Evolutionary conservation across 2,888 invertebrate species (phyloP), one percentile per base, ranked within the genome.

Genomic region (Oscheius myriophilus): DNA sequence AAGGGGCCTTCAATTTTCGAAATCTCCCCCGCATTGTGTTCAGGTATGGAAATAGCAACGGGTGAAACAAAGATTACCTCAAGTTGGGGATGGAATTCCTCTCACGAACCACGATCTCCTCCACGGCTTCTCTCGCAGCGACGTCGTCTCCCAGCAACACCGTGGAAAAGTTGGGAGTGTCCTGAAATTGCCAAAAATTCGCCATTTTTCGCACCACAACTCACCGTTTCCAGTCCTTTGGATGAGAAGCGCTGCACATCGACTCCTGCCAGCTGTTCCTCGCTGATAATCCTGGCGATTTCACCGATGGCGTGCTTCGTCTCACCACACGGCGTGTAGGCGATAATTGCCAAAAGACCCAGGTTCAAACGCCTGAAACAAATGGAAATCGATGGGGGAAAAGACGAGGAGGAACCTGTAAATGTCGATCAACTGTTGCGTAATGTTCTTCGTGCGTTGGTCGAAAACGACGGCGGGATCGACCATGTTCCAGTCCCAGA

Each of bases 401-500:
- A 23, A 9, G 45, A 25, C 14, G 61, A 51, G 21, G 25, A 55
- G 39, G 18, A 21, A 71, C 70, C 68, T 54, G 41, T 70, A 43
- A 4, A 73, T 67, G 26, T 57, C 54, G 16, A 66, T 39, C 4
- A 79, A 57, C 16, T 62, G 64, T 9, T 62, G 16, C 1, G 75
- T n/a, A n/a, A 79, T 67, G 42, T 59, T 68, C 53, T 64, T 67
- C 1, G 75, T 70, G 39, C 72, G 46, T 4, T 72, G 68, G 46
- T 79, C 71, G 16, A 62, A 45, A 9, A 67, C 61, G 9, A 77
- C 52, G 12, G 67, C 70, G 4, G 79, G 76, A 52, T 79, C 79
- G 18, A 79, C 79, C 42, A 75, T 62, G 21, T 75, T 77, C 79
- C 79, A 79, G 53, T 79, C 79, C 67, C 70, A 77, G 21, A 76